phyloP scores from a whole-genome alignment of 2,888 invertebrate species.

The Bugula neritina region DNA sequence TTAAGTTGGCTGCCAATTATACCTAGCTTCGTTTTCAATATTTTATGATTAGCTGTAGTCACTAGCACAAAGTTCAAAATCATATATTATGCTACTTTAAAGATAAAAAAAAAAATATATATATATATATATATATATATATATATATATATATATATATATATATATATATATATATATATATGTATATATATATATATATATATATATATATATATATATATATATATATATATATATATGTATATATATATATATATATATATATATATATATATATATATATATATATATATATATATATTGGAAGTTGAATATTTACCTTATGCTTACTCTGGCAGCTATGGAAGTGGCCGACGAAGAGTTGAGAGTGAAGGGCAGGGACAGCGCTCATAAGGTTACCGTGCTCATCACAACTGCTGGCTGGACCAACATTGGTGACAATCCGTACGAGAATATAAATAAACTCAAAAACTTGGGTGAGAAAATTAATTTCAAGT shows the following conservation, averaged over 20 bases:
- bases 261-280: conserved; percentile 11
- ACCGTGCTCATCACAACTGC: neutral
- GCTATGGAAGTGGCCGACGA: neutral
- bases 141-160: conserved; percentile 28
- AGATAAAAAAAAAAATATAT: neutral
- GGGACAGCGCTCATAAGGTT: conserved; percentile 7
- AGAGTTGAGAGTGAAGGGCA: neutral
- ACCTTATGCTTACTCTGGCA: neutral
- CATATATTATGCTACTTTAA: neutral
- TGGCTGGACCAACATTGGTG: neutral
- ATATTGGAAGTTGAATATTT: neutral
- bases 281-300: neutral
- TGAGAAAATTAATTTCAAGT: neutral
- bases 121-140: conserved; percentile 28
- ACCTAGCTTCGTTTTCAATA: too few species aligned
- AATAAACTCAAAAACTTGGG: conserved; percentile 1
- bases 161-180: conserved; percentile 29
- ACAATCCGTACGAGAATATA: conserved; percentile 1
- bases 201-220: neutral
- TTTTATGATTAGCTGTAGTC: too few species aligned
- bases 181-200: conserved; percentile 13
- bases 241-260: conserved; percentile 2
- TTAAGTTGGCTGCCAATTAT: too few species aligned
- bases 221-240: conserved; percentile 8
- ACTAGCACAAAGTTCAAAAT: too few species aligned